Conservation (phyloP, 2,888 invertebrate genomes). For the Eupithecia vulgata region DNA sequence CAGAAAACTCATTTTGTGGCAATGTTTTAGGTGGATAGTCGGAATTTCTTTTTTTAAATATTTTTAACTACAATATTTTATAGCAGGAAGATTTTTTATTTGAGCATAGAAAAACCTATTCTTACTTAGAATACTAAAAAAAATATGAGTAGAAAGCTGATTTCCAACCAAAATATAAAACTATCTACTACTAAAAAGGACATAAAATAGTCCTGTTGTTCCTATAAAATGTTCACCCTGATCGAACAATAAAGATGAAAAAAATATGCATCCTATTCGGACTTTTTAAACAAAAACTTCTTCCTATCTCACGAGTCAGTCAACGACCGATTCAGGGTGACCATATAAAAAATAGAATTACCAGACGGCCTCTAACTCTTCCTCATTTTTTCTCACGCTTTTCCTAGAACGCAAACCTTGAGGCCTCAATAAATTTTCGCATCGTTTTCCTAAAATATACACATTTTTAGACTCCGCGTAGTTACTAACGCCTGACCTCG, state of each 20-base stretch:
- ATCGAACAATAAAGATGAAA: neutral
- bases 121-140: neutral
- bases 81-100: neutral
- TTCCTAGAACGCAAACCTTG: conserved; percentile 24
- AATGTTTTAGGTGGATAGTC: neutral
- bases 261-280: neutral
- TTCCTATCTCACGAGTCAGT: neutral
- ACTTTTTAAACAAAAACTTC: neutral
- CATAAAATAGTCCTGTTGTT: neutral
- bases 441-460: conserved; percentile 34
- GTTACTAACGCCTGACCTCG: conserved; percentile 64
- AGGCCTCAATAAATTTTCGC: conserved; percentile 30
- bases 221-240: neutral
- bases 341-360: conserved; percentile 7
- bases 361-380: neutral
- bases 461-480: conserved; percentile 45
- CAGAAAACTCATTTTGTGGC: neutral
- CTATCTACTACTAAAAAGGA: neutral
- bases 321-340: conserved; percentile 7
- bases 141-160: no score
- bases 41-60: neutral
- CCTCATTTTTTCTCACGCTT: conserved; percentile 14
- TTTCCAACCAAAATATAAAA: no score
- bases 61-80: neutral
- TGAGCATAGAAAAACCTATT: neutral